Evolutionary conservation across 2,797 vertebrate species (phyloP).

Genomic region (Garrulus glandarius): DNA sequence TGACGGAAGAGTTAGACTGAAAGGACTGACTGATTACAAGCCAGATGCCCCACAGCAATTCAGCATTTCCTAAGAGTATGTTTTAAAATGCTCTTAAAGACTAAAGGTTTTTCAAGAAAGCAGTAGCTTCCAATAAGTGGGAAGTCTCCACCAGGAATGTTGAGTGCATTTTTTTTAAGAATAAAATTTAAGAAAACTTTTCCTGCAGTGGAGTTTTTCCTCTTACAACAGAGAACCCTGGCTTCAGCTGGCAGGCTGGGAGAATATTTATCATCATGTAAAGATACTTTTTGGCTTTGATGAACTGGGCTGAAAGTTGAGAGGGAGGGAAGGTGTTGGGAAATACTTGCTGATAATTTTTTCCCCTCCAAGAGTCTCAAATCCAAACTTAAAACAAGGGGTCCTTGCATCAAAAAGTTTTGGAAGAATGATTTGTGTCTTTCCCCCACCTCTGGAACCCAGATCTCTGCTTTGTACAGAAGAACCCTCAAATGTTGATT

Average conservation of each 20-base stretch:
- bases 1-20: not conserved
- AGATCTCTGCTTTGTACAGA: not conserved
- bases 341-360: not conserved
- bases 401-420: not conserved
- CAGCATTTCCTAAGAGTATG: not conserved
- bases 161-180: not conserved
- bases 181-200: not conserved
- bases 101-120: not conserved
- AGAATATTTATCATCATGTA: not conserved
- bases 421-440: not conserved
- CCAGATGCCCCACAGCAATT: slow-evolving; percentile 38
- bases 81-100: not conserved
- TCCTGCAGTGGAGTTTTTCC: not conserved
- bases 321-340: not conserved
- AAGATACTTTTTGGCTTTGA: not conserved
- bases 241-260: not conserved
- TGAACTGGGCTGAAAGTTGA: not conserved
- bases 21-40: slow-evolving; percentile 11
- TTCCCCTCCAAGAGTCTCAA: not conserved
- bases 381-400: not conserved
- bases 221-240: not conserved
- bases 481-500: not conserved
- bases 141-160: not conserved
- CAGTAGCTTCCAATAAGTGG: not conserved
- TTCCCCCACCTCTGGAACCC: not conserved